A percentile compares a stretch with the other conserved stretches of the same genome.
These are phyloP conservation scores for Orthosia gothica DNA, from an alignment of 2,888 invertebrate species.

Conservation along the genomic window DNA sequence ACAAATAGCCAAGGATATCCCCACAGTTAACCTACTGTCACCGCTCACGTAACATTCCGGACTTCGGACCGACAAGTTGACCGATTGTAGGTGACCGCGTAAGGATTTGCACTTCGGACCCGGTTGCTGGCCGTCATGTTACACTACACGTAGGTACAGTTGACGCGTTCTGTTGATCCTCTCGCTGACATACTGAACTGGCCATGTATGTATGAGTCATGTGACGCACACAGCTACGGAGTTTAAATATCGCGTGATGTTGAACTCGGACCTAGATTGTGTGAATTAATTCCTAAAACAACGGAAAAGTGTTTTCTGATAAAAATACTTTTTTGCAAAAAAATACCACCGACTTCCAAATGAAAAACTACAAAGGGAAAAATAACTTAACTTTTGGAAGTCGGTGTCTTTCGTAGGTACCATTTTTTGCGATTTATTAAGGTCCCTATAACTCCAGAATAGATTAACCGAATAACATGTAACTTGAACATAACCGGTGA, in stretches of 20 bases:
- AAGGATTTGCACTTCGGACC: slow-evolving; percentile 25
- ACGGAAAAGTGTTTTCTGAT: neutral
- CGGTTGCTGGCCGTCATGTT: slow-evolving; percentile 8
- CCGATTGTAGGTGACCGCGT: neutral
- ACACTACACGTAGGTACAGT: slow-evolving; percentile 4
- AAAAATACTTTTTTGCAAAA: no score
- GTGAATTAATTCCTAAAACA: no score
- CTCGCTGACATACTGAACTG: slow-evolving; percentile 30
- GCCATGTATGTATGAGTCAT: neutral
- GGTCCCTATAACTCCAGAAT: no score
- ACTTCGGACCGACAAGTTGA: slow-evolving; percentile 36
- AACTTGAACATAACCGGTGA: no score
- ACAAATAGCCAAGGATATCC: neutral
- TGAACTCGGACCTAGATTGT: neutral
- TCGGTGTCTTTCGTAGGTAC: no score
- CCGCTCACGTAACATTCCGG: slow-evolving; percentile 5
- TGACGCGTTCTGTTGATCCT: slow-evolving; percentile 40
- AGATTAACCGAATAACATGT: no score
- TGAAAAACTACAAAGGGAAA: no score
- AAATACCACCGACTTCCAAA: no score
- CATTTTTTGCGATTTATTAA: no score
- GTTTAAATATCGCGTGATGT: slow-evolving; percentile 18
- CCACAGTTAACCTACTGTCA: slow-evolving; percentile 20
- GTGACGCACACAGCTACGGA: slow-evolving; percentile 17
- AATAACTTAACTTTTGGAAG: no score